Conservation (phyloP, 2,888 invertebrate species). For the Cephus pygmeus region DNA sequence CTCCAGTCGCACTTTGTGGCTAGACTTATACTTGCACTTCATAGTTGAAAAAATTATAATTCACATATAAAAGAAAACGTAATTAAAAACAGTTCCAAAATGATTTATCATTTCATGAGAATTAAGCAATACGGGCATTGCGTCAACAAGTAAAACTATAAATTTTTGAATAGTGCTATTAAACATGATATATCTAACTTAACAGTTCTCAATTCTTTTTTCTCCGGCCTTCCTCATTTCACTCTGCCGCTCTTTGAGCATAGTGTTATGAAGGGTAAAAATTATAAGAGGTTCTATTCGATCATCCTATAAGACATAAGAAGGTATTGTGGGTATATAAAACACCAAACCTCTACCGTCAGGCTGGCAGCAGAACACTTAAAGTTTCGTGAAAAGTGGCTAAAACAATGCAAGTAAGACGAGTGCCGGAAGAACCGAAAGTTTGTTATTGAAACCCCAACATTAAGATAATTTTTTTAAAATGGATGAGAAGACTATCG, state of each 20-base stretch:
- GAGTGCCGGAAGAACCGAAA: neutral
- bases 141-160: neutral
- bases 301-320: neutral
- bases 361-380: neutral
- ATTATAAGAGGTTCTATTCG: too few relatives aligned
- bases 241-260: neutral
- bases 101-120: neutral
- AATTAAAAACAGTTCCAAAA: neutral
- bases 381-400: neutral
- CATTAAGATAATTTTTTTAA: constrained; percentile 17
- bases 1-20: neutral
- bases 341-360: neutral
- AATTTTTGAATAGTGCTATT: neutral
- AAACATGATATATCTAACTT: neutral
- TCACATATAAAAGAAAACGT: neutral
- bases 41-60: neutral
- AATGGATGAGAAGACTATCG: constrained; percentile 93
- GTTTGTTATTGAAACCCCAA: neutral
- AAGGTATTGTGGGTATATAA: neutral
- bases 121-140: neutral
- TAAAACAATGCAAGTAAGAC: neutral
- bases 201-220: neutral
- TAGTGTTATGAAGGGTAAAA: too few relatives aligned
- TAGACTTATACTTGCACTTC: neutral
- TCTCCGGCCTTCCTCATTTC: neutral